A percentile compares a stretch with the other conserved stretches of the same genome.
phyloP scores from a whole-genome alignment of 2,888 invertebrate species.

The Pheosia tremula region DNA sequence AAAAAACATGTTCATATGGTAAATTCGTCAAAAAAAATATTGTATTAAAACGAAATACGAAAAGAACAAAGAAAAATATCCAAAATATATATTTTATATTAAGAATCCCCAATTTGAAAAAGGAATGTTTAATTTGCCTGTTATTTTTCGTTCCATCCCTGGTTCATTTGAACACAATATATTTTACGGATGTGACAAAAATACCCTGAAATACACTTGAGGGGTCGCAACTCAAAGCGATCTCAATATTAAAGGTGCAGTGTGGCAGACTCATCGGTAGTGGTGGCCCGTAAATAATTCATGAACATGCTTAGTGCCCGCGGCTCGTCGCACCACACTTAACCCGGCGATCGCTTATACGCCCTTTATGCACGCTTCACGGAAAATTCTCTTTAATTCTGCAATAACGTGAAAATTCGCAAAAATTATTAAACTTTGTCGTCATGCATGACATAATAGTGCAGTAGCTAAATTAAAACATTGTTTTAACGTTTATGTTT shows the following conservation, averaged over 20 bases:
- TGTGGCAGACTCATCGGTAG: constrained; percentile 60
- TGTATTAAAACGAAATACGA: no score
- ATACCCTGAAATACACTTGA: constrained; percentile 41
- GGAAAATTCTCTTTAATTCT: constrained; percentile 43
- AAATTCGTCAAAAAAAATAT: no score
- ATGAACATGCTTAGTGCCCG: constrained; percentile 68
- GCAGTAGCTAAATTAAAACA: no score
- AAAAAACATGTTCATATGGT: no score
- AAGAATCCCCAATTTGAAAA: no score
- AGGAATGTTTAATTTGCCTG: no score
- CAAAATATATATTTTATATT: no score
- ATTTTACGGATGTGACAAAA: constrained; percentile 37
- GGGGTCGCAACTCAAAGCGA: constrained; percentile 61
- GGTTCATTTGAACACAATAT: background rate
- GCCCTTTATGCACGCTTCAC: constrained; percentile 53
- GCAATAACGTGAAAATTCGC: constrained; percentile 9
- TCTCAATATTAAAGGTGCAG: constrained; percentile 67
- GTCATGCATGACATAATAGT: no score
- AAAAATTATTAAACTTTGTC: no score
- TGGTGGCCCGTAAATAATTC: constrained; percentile 69
- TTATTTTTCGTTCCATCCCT: no score
- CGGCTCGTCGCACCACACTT: constrained; percentile 62
- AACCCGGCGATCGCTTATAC: constrained; percentile 60
- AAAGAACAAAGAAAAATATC: no score
- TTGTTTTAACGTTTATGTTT: no score